Conservation (phyloP, 2,888 invertebrate genomes). For the Ormyrus pomaceus region DNA sequence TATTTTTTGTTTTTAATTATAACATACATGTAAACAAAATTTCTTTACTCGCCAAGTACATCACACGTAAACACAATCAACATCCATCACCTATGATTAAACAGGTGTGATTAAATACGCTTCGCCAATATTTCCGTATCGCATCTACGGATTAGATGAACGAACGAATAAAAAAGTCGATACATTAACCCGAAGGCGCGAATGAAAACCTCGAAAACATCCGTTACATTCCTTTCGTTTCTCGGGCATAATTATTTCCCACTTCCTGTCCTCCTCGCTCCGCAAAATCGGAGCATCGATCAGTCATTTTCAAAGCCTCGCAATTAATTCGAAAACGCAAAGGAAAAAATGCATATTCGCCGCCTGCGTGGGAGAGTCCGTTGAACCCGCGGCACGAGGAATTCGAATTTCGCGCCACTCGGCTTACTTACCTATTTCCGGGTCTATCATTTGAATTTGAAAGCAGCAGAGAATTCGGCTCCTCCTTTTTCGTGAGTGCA, state of each 20-base stretch:
- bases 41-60: too few relatives aligned
- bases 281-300: constrained; percentile 22
- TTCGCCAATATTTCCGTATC: too few relatives aligned
- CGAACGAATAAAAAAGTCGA: too few relatives aligned
- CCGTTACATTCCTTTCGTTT: constrained; percentile 40
- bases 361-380: constrained; percentile 40
- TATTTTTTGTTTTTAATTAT: too few relatives aligned
- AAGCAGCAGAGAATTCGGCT: constrained; percentile 6
- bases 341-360: not conserved
- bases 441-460: constrained; percentile 36
- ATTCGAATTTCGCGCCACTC: constrained; percentile 44
- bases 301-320: too few relatives aligned
- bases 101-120: too few relatives aligned
- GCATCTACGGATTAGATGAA: too few relatives aligned
- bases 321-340: not conserved
- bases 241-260: constrained; percentile 2
- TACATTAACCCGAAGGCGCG: too few relatives aligned
- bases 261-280: not conserved
- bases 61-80: too few relatives aligned
- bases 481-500: not conserved
- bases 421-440: constrained; percentile 49
- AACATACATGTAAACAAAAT: too few relatives aligned
- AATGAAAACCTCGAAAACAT: not conserved
- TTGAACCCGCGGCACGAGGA: constrained; percentile 15
- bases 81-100: too few relatives aligned